phyloP scores from a whole-genome alignment of 2,888 invertebrate species.

The Conomelus anceps region DNA sequence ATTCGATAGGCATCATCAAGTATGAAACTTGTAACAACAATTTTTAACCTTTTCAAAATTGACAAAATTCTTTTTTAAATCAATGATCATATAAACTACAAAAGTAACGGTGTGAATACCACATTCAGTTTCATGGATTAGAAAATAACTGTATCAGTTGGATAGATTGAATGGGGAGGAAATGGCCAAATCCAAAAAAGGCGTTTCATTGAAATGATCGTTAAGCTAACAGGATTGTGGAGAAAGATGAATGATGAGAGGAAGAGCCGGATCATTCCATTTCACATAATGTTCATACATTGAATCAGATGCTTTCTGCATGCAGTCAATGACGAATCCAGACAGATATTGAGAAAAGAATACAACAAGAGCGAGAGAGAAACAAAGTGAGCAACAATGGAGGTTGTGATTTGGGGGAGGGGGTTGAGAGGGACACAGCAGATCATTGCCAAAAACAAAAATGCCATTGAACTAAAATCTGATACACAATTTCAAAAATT shows the following conservation, averaged over 20 bases:
- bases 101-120: background rate
- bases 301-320: background rate
- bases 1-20: background rate
- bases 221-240: background rate
- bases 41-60: background rate
- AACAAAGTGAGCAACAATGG: background rate
- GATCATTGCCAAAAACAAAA: background rate
- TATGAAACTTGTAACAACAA: background rate
- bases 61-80: background rate
- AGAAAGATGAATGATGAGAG: background rate
- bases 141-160: background rate
- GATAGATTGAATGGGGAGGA: background rate
- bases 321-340: background rate
- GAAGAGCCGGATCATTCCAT: background rate
- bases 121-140: background rate
- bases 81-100: background rate
- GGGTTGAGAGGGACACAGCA: background rate
- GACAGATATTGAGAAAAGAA: background rate
- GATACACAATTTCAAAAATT: background rate
- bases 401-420: background rate
- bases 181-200: background rate
- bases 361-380: background rate
- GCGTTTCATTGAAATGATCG: background rate
- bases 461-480: background rate
- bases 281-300: background rate